Evolutionary conservation across 2,113 vertebrate species (phyloP).

Genomic region (Coregonus clupeaformis): DNA sequence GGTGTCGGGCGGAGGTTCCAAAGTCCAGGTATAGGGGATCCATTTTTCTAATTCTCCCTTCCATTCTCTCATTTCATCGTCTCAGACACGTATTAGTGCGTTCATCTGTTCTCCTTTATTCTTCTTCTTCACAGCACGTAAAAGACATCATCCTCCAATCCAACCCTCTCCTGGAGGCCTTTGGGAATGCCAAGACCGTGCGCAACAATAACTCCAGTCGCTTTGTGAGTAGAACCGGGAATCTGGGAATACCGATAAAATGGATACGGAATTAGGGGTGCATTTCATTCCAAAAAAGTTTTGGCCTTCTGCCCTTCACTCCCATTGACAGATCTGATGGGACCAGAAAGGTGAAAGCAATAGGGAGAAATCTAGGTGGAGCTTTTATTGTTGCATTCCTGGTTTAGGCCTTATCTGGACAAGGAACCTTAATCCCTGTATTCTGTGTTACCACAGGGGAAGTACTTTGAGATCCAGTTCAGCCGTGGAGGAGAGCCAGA

Average conservation of each 20-base stretch:
- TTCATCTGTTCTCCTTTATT: not conserved
- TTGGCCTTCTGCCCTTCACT: too few species aligned
- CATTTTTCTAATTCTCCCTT: not conserved
- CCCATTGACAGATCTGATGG: too few species aligned
- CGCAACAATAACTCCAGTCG: slow-evolving; percentile 97
- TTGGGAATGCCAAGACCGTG: slow-evolving; percentile 93
- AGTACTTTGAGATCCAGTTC: slow-evolving; percentile 88
- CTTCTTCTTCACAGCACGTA: slow-evolving; percentile 76
- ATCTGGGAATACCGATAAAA: not conserved
- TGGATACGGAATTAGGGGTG: too few species aligned
- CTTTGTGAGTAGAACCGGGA: slow-evolving; percentile 81
- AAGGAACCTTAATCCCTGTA: not conserved
- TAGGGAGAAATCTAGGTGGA: not conserved
- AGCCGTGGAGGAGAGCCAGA: slow-evolving; percentile 82
- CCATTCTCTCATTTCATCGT: not conserved
- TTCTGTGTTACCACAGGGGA: slow-evolving; percentile 65
- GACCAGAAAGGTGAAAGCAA: too few species aligned
- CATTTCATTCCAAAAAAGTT: too few species aligned
- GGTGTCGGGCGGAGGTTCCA: slow-evolving; percentile 79
- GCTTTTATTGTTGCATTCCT: too few species aligned
- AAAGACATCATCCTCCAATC: slow-evolving; percentile 98
- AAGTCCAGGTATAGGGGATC: slow-evolving; percentile 73
- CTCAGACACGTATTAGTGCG: not conserved
- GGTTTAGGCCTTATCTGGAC: too few species aligned
- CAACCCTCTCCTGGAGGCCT: slow-evolving; percentile 93